Percentiles rank a stretch among this genome's conserved stretches.
Evolutionary conservation across 2,797 vertebrate species (phyloP).

Genomic region (Morelia viridis): DNA sequence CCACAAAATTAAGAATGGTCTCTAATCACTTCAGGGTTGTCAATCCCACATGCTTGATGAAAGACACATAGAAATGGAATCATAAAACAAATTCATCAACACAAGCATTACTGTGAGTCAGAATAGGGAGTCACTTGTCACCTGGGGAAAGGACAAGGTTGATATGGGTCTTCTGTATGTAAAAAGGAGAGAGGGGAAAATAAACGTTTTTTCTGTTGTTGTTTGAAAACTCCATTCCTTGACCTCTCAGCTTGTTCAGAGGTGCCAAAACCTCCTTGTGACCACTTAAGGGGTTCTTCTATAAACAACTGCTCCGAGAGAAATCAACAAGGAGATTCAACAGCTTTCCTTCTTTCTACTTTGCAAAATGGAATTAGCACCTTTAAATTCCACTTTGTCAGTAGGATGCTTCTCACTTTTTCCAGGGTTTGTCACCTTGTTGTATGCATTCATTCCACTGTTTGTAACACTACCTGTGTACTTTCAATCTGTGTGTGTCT

Average conservation of each 20-base stretch:
- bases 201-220: background rate
- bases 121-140: background rate
- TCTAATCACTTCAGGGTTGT: too few relatives aligned
- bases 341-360: background rate
- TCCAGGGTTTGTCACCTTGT: background rate
- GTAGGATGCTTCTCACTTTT: background rate
- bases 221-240: background rate
- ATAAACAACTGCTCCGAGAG: background rate
- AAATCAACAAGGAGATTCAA: background rate
- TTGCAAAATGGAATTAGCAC: background rate
- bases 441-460: background rate
- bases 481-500: background rate
- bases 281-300: background rate
- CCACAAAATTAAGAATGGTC: background rate
- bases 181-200: background rate
- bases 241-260: background rate
- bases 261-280: background rate
- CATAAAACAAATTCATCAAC: background rate
- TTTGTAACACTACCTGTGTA: background rate
- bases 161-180: background rate
- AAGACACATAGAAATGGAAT: background rate
- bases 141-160: background rate
- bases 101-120: background rate
- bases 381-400: background rate
- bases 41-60: background rate